A percentile compares a stretch with the other conserved stretches of the same genome.
Evolutionary conservation across 1,140 invertebrate species (phyloP).

Genomic region (Gonioctena quinquepunctata): DNA sequence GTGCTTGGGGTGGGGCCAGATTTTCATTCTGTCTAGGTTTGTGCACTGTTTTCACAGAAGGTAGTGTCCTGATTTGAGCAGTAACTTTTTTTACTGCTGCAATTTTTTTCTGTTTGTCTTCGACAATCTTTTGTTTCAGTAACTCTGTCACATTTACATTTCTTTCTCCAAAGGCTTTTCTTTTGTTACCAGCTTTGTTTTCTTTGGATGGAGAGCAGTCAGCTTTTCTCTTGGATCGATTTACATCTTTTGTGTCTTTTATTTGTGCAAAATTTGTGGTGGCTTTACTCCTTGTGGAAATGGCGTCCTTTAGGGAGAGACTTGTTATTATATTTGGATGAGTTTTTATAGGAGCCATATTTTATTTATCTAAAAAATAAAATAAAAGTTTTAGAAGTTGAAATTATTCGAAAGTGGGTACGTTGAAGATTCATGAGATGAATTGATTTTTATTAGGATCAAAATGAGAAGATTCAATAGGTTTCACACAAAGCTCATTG

Average conservation of each 20-base stretch:
- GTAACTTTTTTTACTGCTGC: constrained; percentile 58
- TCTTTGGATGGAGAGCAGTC: constrained; percentile 62
- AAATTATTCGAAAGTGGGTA: too few species aligned
- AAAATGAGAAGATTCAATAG: too few species aligned
- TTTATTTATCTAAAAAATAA: background rate
- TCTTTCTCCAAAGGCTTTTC: constrained; percentile 76
- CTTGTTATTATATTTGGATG: constrained; percentile 1
- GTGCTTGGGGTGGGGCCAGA: constrained; percentile 48
- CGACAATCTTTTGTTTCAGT: constrained; percentile 21
- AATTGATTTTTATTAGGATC: too few species aligned
- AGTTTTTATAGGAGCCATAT: constrained; percentile 38
- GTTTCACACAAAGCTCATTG: too few species aligned
- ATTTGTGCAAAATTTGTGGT: constrained; percentile 5
- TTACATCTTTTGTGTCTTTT: constrained; percentile 25
- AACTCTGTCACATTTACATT: constrained; percentile 52
- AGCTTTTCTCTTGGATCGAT: constrained; percentile 60
- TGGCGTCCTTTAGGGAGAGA: background rate
- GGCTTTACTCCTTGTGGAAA: constrained; percentile 36
- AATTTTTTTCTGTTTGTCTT: constrained; percentile 17
- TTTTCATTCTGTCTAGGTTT: constrained; percentile 54
- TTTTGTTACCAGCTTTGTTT: constrained; percentile 59
- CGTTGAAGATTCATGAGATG: too few species aligned
- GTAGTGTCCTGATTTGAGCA: constrained; percentile 59
- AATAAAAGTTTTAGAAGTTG: too few species aligned
- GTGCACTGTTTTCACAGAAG: constrained; percentile 57